Evolutionary conservation across 2,797 vertebrate species (phyloP).

Genomic region (Choloepus didactylus): DNA sequence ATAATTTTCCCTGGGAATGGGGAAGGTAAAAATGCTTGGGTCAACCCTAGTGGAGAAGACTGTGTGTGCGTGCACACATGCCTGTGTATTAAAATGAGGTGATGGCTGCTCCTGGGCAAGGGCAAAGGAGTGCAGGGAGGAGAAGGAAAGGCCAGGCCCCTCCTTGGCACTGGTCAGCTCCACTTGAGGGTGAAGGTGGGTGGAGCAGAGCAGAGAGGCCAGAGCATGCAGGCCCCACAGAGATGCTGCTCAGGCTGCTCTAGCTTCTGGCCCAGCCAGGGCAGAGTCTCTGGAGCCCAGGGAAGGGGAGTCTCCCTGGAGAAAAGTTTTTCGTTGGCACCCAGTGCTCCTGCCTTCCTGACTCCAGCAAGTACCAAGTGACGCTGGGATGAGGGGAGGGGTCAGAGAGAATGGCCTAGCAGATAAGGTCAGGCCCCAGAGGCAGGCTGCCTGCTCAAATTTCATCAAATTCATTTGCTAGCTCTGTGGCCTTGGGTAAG

Average conservation of each 20-base stretch:
- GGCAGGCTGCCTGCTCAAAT: not conserved
- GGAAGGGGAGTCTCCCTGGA: not conserved
- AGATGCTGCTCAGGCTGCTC: not conserved
- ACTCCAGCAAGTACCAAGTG: not conserved
- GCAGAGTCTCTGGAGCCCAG: not conserved
- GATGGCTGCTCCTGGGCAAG: not conserved
- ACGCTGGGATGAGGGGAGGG: not conserved
- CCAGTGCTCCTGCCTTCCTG: not conserved
- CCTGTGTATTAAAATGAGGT: not conserved
- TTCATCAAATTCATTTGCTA: not conserved
- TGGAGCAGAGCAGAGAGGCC: not conserved
- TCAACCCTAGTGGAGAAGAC: not conserved
- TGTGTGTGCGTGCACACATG: accelerated
- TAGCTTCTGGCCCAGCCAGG: not conserved
- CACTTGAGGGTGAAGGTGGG: not conserved
- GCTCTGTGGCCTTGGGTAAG: not conserved
- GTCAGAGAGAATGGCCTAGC: not conserved
- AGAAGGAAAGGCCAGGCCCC: not conserved
- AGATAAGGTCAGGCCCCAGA: not conserved
- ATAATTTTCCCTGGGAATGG: not conserved
- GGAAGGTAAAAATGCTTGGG: not conserved
- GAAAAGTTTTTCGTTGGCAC: not conserved
- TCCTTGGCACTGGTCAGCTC: not conserved
- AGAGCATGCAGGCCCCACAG: not conserved
- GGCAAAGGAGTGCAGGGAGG: not conserved